phyloP scores from a whole-genome alignment of 1,140 invertebrate genomes.

The Sitobion miscanthi region DNA sequence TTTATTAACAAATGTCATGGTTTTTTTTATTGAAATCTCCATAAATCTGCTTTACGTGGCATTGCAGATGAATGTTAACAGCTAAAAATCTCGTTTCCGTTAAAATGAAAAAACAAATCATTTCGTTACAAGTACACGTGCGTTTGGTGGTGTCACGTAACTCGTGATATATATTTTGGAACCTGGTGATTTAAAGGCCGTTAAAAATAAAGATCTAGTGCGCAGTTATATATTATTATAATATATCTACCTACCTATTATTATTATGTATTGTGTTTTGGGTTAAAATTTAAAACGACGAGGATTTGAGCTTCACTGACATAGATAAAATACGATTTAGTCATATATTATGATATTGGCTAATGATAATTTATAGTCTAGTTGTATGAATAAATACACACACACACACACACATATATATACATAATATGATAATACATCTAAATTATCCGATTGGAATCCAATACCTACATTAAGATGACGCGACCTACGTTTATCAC shows the following conservation, averaged over 20 bases:
- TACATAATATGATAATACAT: not conserved
- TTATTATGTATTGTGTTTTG: not conserved
- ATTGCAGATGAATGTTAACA: not conserved
- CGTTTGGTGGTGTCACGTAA: not conserved
- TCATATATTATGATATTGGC: not conserved
- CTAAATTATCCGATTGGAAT: not conserved
- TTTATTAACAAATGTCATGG: not conserved
- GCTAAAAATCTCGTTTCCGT: not conserved
- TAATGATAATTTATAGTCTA: not conserved
- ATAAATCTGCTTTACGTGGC: not conserved
- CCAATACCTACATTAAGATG: not conserved
- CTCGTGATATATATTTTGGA: not conserved
- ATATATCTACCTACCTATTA: not conserved
- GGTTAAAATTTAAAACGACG: not conserved
- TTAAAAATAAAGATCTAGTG: not conserved
- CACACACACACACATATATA: too few relatives aligned
- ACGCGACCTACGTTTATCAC: not conserved
- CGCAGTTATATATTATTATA: not conserved
- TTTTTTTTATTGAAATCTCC: not conserved
- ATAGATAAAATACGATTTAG: not conserved
- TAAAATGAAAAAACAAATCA: constrained; percentile 13
- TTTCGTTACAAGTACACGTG: not conserved
- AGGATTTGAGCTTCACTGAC: not conserved
- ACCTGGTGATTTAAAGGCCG: not conserved
- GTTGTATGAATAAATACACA: not conserved